Conservation (phyloP, 2,888 invertebrate species). For the Polyommatus icarus region DNA sequence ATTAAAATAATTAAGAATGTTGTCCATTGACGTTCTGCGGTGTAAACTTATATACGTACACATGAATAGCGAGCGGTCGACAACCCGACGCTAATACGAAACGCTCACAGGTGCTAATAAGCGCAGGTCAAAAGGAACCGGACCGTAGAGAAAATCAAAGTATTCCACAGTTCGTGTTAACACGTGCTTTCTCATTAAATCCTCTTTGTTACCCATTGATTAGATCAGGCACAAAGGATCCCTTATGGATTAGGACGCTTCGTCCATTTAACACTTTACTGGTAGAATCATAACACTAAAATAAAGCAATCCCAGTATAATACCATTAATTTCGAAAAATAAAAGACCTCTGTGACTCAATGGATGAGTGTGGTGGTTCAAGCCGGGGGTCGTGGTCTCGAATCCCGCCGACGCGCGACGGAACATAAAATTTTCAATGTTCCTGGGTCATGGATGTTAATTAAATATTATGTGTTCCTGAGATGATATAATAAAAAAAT, state of each 20-base stretch:
- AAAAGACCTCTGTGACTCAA: no score
- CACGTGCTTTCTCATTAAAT: constrained; percentile 22
- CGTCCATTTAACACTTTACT: not conserved
- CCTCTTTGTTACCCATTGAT: constrained; percentile 16
- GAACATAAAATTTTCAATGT: no score
- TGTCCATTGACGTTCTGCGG: not conserved
- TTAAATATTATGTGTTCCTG: no score
- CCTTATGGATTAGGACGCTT: not conserved
- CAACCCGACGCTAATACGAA: not conserved
- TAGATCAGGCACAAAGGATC: constrained; percentile 8
- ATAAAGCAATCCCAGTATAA: not conserved
- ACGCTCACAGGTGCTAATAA: not conserved
- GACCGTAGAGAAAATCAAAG: constrained; percentile 1
- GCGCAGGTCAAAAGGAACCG: not conserved
- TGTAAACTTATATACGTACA: no score
- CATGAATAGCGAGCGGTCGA: not conserved
- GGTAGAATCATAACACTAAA: not conserved
- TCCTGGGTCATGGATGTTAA: no score
- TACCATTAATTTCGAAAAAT: no score
- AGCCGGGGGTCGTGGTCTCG: no score
- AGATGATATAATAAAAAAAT: no score
- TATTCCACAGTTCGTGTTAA: not conserved
- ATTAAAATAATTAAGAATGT: not conserved
- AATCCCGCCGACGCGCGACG: no score
- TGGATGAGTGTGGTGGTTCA: no score